Conservation (phyloP, 1,140 invertebrate species). For the Pararge aegeria region DNA sequence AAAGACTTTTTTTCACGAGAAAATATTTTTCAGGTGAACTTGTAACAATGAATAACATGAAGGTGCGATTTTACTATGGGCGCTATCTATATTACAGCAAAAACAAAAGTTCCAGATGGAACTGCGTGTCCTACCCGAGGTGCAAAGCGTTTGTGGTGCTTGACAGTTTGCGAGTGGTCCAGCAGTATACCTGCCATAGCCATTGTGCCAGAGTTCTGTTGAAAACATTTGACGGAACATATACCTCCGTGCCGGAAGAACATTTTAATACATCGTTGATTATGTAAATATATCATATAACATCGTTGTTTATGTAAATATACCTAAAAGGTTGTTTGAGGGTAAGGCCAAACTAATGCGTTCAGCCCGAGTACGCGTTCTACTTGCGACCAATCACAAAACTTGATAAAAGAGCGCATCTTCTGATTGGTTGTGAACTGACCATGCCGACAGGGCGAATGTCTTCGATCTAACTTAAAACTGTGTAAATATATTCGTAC, state of each 20-base stretch:
- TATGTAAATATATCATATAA: too few relatives aligned
- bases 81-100: slow-evolving; percentile 37
- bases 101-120: slow-evolving; percentile 32
- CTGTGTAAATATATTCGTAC: too few relatives aligned
- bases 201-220: slow-evolving; percentile 11
- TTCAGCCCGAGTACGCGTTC: too few relatives aligned
- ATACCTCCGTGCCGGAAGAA: not conserved
- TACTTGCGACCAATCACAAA: too few relatives aligned
- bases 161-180: not conserved
- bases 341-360: too few relatives aligned
- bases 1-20: too few relatives aligned
- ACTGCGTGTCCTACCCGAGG: slow-evolving; percentile 34
- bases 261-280: not conserved
- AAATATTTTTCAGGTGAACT: slow-evolving; percentile 31
- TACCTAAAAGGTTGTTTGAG: too few relatives aligned
- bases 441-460: too few relatives aligned
- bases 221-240: slow-evolving; percentile 2
- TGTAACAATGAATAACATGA: slow-evolving; percentile 27
- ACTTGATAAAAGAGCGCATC: too few relatives aligned
- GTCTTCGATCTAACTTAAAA: too few relatives aligned
- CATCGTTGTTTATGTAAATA: too few relatives aligned
- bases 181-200: not conserved
- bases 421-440: too few relatives aligned
- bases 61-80: slow-evolving; percentile 25
- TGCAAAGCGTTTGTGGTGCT: slow-evolving; percentile 29